These are phyloP conservation scores for Phortica variegata DNA, from an alignment of 1,140 invertebrate genomes.

Conservation along the genomic window DNA sequence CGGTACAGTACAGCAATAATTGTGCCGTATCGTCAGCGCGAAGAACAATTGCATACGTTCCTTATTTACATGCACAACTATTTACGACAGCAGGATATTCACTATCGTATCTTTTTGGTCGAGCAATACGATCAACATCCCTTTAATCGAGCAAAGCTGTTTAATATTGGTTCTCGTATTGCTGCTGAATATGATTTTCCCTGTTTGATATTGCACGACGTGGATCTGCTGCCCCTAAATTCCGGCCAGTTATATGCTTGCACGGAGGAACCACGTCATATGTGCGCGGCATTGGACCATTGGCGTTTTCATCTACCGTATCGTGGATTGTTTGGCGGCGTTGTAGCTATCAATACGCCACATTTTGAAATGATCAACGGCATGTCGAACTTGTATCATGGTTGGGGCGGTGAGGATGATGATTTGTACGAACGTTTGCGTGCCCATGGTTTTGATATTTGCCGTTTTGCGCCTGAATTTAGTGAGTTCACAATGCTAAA, in stretches of 20 bases:
- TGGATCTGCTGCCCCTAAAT: constrained; percentile 90
- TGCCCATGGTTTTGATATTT: constrained; percentile 61
- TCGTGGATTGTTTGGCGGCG: constrained; percentile 72
- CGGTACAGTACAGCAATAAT: constrained; percentile 81
- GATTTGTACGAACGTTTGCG: constrained; percentile 74
- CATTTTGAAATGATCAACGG: constrained; percentile 84
- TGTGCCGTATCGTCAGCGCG: constrained; percentile 84
- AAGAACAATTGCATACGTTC: constrained; percentile 76
- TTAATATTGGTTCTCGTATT: constrained; percentile 87
- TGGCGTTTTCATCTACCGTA: constrained; percentile 82
- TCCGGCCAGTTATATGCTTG: constrained; percentile 90
- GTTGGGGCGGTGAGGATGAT: constrained; percentile 91
- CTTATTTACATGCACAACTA: constrained; percentile 88
- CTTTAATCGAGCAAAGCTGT: constrained; percentile 91
- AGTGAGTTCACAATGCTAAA: constrained; percentile 77
- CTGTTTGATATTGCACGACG: constrained; percentile 94
- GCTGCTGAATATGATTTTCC: constrained; percentile 73
- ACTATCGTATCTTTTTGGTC: constrained; percentile 82
- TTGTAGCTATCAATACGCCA: constrained; percentile 69
- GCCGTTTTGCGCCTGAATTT: constrained; percentile 70
- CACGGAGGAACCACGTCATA: constrained; percentile 80
- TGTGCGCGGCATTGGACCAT: constrained; percentile 89
- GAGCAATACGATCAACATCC: constrained; percentile 78
- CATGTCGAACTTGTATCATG: constrained; percentile 79
- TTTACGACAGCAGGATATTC: constrained; percentile 80